These are phyloP conservation scores for Protophormia terraenovae DNA, from an alignment of 2,888 invertebrate genomes.

Conservation along the genomic window DNA sequence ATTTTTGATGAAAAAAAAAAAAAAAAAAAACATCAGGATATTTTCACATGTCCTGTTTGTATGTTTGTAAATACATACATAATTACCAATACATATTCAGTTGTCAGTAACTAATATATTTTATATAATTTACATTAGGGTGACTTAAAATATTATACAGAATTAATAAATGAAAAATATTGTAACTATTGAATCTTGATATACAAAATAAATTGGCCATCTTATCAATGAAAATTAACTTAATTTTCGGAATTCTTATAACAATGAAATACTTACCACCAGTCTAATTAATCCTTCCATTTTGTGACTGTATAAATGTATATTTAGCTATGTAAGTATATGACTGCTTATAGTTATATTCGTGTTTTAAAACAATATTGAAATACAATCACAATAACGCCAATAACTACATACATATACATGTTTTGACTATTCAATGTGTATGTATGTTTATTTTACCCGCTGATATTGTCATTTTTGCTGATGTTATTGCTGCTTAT, in stretches of 20 bases:
- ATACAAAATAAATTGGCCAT: too few species aligned
- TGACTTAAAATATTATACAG: too few species aligned
- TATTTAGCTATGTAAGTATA: too few species aligned
- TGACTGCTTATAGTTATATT: background rate
- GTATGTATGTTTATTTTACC: background rate
- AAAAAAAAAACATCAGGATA: background rate
- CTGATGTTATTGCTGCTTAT: slow-evolving; percentile 1
- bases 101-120: background rate
- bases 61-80: too few species aligned
- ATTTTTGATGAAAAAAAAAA: background rate
- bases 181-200: too few species aligned
- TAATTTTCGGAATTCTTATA: too few species aligned
- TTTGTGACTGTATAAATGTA: background rate
- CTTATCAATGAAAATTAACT: too few species aligned
- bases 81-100: background rate
- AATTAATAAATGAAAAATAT: too few species aligned
- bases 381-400: background rate
- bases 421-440: background rate
- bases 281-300: background rate
- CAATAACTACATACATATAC: background rate
- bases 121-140: background rate
- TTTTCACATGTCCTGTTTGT: background rate
- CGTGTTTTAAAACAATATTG: slow-evolving; percentile 8
- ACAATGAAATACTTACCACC: background rate
- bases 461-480: background rate